Percentiles rank a stretch among this genome's conserved stretches.
Conservation (phyloP, 2,888 invertebrate species). For the Troglohyphantes excavatus region DNA sequence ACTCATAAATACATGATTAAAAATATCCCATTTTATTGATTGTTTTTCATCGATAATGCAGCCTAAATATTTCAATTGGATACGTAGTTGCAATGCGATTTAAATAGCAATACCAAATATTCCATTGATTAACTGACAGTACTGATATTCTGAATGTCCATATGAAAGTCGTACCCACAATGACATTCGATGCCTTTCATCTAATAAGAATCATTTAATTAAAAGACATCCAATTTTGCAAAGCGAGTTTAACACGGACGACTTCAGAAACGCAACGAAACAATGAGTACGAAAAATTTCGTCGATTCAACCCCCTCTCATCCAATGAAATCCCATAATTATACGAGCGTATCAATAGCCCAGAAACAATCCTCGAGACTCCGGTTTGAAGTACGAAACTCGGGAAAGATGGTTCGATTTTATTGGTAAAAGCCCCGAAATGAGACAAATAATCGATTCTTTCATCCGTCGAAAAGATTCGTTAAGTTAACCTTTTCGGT, state of each 20-base stretch:
- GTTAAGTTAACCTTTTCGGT: background rate
- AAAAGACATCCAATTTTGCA: background rate
- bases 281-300: background rate
- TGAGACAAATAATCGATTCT: conserved; percentile 56
- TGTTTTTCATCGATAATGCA: too few species aligned
- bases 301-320: background rate
- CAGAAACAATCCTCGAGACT: conserved; percentile 21
- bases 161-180: too few species aligned
- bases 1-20: too few species aligned
- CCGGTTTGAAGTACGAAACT: conserved; percentile 7
- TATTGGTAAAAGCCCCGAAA: conserved; percentile 15
- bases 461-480: conserved; percentile 36
- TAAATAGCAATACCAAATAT: too few species aligned
- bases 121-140: too few species aligned
- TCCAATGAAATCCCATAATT: background rate
- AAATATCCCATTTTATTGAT: too few species aligned
- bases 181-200: background rate
- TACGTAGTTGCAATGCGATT: too few species aligned
- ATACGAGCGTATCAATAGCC: background rate
- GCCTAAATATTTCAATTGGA: too few species aligned
- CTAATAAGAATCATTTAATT: background rate
- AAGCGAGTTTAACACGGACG: background rate
- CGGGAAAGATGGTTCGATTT: conserved; percentile 24
- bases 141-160: too few species aligned
- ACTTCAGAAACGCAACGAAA: background rate